phyloP scores from a whole-genome alignment of 1,140 invertebrate genomes.

The Bombus pyrosoma region DNA sequence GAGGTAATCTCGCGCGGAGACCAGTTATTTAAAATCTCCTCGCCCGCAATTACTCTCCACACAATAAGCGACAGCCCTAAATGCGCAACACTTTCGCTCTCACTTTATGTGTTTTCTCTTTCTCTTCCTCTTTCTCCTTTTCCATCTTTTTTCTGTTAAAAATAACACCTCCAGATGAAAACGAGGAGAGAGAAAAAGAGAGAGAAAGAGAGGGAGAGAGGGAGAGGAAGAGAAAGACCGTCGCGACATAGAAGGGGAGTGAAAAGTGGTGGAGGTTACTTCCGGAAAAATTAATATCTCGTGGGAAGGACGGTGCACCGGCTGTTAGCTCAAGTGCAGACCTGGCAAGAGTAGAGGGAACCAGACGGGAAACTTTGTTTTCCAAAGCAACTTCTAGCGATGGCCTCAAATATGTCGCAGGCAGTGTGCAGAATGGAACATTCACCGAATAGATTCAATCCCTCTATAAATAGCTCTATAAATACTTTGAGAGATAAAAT shows the following conservation, averaged over 20 bases:
- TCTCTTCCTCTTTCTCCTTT: background rate
- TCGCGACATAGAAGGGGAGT: background rate
- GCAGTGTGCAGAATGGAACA: background rate
- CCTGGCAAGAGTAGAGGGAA: slow-evolving; percentile 12
- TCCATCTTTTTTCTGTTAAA: background rate
- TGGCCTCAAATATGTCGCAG: background rate
- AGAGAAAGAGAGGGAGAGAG: background rate
- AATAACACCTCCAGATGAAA: slow-evolving; percentile 60
- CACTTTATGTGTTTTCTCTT: background rate
- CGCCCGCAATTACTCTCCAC: background rate
- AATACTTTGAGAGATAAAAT: background rate
- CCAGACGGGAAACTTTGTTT: slow-evolving; percentile 69
- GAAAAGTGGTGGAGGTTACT: slow-evolving; percentile 62
- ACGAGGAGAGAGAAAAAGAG: slow-evolving; percentile 16
- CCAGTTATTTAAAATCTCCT: slow-evolving; percentile 35
- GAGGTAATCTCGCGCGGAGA: background rate
- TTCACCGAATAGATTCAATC: background rate
- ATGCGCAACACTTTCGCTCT: slow-evolving; percentile 21
- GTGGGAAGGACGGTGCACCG: slow-evolving; percentile 62
- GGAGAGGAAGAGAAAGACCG: background rate
- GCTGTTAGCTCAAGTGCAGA: slow-evolving; percentile 64
- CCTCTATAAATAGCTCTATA: no score
- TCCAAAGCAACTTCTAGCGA: slow-evolving; percentile 51
- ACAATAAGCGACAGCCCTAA: slow-evolving; percentile 3
- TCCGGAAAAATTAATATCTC: slow-evolving; percentile 77